Evolutionary conservation across 2,888 invertebrate species (phyloP), one percentile per base, ranked within the genome.

Genomic region (Drosophila nr. perissopoda): DNA sequence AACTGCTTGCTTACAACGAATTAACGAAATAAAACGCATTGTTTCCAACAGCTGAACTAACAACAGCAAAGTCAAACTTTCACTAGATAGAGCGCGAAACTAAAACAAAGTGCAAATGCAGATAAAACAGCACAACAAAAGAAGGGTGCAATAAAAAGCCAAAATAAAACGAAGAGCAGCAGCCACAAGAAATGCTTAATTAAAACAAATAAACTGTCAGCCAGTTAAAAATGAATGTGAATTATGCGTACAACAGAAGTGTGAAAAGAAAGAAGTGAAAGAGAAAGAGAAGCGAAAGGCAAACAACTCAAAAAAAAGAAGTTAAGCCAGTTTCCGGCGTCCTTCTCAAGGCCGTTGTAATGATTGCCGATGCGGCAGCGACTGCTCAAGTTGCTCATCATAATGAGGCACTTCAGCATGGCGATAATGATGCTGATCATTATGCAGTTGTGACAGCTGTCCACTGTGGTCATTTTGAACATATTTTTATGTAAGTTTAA

Each of bases 271-370:
- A 29, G 52, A 59, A 57, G 38, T n/a, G 57, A 60, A 70, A 51
- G 38, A 68, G 61, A 69, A 69, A 65, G 69, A 73, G 83, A 65
- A 49, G 71, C 64, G 67, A 80, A 71, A 73, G 64, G 68, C 69
- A 69, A 51, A 27, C 38, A 54, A 63, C 45, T 29, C 25, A 49
- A 38, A 25, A 29, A 45, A 74, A 80, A 80, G 71, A 78, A 70
- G 73, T 60, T 62, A 83, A 89, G 77, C 91, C 73, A 82, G 90
- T 90, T 90, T 85, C 87, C 83, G 87, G 87, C 90, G 91, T 90
- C 90, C 91, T 91, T 90, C 90, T 83, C 90, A 90, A 90, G 90
- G 90, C 90, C 90, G 89, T 88, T 85, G 75, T 66, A 82, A 67
- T 76, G 73, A 79, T 82, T 69, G 76, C 64, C 69, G 80, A 59